Evolutionary conservation across 2,797 vertebrate genomes (phyloP).

Genomic region (Novumbra hubbsi): DNA sequence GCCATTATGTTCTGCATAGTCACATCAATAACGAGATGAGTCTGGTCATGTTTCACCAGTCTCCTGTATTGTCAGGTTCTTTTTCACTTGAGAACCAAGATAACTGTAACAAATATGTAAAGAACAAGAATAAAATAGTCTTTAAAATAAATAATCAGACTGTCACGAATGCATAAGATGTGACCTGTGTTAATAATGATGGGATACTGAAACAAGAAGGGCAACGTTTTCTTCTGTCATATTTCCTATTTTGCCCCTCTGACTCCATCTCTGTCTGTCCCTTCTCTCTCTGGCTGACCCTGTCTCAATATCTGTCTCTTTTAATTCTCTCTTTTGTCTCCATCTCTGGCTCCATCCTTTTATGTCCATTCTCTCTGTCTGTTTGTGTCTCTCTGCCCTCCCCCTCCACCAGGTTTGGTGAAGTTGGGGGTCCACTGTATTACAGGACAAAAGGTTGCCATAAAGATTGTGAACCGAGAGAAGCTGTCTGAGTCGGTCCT

Average conservation of each 20-base stretch:
- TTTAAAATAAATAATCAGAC: background rate
- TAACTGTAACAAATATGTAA: too few relatives aligned
- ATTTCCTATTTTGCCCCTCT: background rate
- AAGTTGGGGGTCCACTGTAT: slow-evolving; percentile 91
- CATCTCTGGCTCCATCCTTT: background rate
- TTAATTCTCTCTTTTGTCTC: background rate
- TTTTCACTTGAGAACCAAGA: background rate
- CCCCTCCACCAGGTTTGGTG: slow-evolving; percentile 78
- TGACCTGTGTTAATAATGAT: background rate
- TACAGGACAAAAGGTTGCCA: slow-evolving; percentile 90
- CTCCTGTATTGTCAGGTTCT: background rate
- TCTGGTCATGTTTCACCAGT: background rate
- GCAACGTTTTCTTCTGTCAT: background rate
- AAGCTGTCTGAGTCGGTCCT: slow-evolving; percentile 90
- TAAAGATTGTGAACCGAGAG: slow-evolving; percentile 93
- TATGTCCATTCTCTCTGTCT: background rate
- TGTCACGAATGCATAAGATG: too few relatives aligned
- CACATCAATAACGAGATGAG: background rate
- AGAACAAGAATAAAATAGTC: background rate
- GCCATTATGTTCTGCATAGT: background rate
- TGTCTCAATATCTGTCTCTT: background rate
- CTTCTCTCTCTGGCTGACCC: background rate
- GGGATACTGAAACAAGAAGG: background rate
- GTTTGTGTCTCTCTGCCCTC: slow-evolving; percentile 7
- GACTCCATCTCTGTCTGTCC: background rate